Percentiles rank a stretch among this genome's conserved stretches.
These are phyloP conservation scores for Cephalophus harveyi DNA, from an alignment of 2,113 vertebrate genomes.

Conservation along the genomic window DNA sequence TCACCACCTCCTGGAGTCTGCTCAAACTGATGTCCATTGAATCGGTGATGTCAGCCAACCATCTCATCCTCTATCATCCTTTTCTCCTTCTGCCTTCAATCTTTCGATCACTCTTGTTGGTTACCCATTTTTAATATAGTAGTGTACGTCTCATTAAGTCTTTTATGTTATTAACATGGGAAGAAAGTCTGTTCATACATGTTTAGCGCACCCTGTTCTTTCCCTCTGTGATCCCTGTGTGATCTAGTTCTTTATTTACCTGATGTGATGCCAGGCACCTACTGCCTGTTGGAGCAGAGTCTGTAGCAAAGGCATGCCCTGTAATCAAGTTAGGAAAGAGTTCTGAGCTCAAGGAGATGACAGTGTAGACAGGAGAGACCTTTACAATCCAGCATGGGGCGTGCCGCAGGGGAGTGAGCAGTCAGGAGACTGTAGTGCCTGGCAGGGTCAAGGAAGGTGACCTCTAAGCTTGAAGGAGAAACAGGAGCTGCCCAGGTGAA, in stretches of 20 bases:
- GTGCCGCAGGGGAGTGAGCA: fast-evolving
- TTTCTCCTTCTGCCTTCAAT: background rate
- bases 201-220: background rate
- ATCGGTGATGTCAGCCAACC: background rate
- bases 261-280: background rate
- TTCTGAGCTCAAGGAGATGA: background rate
- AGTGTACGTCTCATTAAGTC: background rate
- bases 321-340: background rate
- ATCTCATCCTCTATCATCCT: background rate
- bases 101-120: background rate
- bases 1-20: background rate
- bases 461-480: background rate
- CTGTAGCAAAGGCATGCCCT: background rate
- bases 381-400: background rate
- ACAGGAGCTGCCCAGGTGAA: background rate
- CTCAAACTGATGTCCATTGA: background rate
- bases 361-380: background rate
- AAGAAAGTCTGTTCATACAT: background rate
- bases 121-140: background rate
- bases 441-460: background rate
- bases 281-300: background rate
- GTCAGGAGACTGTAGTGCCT: background rate
- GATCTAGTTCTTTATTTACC: background rate
- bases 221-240: background rate
- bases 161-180: background rate